Evolutionary conservation across 2,888 invertebrate species (phyloP).

Genomic region (Platerodrilus igneus): DNA sequence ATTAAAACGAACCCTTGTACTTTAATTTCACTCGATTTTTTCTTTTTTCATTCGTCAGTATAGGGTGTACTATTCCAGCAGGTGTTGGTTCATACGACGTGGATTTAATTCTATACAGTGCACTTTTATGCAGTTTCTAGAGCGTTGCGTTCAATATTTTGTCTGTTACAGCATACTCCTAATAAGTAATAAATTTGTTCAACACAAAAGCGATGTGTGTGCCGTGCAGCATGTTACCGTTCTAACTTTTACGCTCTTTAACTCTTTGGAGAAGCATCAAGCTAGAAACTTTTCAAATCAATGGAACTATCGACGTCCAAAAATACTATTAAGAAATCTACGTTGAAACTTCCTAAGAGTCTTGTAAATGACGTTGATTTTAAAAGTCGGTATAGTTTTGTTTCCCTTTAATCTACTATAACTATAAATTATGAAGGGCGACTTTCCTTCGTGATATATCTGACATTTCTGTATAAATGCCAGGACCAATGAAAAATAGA

Average conservation of each 20-base stretch:
- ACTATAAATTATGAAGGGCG: too few species aligned
- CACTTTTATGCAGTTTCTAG: too few species aligned
- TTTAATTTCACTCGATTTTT: constrained; percentile 20
- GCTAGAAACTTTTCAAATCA: constrained; percentile 44
- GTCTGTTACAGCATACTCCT: too few species aligned
- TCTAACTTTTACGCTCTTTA: constrained; percentile 46
- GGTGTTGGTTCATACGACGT: constrained; percentile 9
- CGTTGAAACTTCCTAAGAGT: constrained; percentile 12
- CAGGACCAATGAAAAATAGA: too few species aligned
- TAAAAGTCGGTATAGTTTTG: too few species aligned
- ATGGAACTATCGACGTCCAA: constrained; percentile 35
- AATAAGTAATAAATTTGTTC: constrained; percentile 38
- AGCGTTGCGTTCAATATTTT: too few species aligned
- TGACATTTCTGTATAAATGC: too few species aligned
- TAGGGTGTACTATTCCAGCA: background rate
- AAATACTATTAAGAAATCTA: constrained; percentile 14
- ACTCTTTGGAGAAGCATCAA: constrained; percentile 47
- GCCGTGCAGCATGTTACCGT: constrained; percentile 40
- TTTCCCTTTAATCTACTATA: too few species aligned
- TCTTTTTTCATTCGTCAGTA: constrained; percentile 7
- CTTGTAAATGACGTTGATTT: too few species aligned
- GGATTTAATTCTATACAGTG: too few species aligned
- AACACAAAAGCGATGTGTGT: constrained; percentile 39
- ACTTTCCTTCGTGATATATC: too few species aligned
- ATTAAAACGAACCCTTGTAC: constrained; percentile 28